Base-by-base conservation (phyloP, 1,140 invertebrate species). In the Myzus persicae region DNA sequence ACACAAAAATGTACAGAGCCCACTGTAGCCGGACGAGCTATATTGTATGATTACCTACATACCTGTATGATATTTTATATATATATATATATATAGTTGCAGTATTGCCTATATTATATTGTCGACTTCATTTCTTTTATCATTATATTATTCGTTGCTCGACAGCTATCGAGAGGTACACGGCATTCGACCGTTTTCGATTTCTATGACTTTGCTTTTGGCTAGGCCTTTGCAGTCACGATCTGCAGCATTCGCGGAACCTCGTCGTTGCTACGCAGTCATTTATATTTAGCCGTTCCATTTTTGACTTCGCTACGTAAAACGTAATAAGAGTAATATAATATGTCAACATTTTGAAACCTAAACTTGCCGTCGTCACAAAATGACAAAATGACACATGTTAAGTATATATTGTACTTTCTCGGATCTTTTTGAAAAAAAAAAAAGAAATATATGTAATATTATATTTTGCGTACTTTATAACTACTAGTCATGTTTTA, bases 401-500 rank as follows among this genome's bases (percentile, higher is more conserved):
- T 81, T 81, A 36, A 36, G 81, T 38, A 38, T 81, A 38, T 38
- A 82, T 40, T 40, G 82, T 84, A 84, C 38, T 26, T 31, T 84
- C 38, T 84, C 38, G 82, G 40, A 84, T 26, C 81, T 42, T 84
- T 84, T 84, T 40, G 42, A 40, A 82, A 40, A 84, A 26, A 84
- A 40, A 31, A 40, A 38, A 14, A 18, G 22, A 76, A 22, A 38
- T 82, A 82, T 82, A 84, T 22, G 24, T 42, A 84, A 40, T 87
- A 87, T 87, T 42, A 46, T 87, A 44, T 44, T 87, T 42, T 11
- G 26, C 31, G 84, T 87, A 87, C 85, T 48, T 36, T 87, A 84
- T 40, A 87, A 46, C 18, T 46, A 87, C 85, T 87, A 87, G 85
- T 87, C 85, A 87, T 87, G 85, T 87, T 87, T 87, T 87, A 44